Percentiles rank a stretch among this genome's conserved stretches.
Evolutionary conservation across 2,113 vertebrate species (phyloP).

Genomic region (Petroica traversi): DNA sequence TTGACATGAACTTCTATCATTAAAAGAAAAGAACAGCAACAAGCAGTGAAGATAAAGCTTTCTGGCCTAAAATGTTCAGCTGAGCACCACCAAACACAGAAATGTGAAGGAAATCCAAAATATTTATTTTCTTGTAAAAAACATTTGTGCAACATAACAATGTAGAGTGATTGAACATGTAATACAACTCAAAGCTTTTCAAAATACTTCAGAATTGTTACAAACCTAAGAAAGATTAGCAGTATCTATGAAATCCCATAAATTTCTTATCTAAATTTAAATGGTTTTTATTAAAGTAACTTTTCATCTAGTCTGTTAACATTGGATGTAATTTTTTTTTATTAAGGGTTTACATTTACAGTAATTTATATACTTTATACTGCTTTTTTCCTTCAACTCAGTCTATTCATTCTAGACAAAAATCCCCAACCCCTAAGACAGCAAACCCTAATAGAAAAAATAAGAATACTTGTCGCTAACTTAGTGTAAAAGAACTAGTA

Average conservation of each 20-base stretch:
- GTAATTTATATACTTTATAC: neutral
- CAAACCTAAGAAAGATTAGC: neutral
- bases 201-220: neutral
- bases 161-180: neutral
- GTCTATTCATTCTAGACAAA: neutral
- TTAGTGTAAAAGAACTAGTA: neutral
- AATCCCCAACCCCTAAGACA: neutral
- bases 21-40: neutral
- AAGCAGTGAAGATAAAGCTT: neutral
- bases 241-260: neutral
- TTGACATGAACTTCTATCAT: neutral
- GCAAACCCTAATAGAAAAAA: neutral
- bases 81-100: neutral
- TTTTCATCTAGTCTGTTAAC: neutral
- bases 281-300: neutral
- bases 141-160: neutral
- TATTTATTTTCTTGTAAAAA: neutral
- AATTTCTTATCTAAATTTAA: neutral
- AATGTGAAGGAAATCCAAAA: neutral
- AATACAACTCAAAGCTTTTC: neutral
- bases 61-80: neutral
- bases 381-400: neutral
- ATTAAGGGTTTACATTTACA: neutral
- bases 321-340: neutral
- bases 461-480: neutral